Evolutionary conservation across 2,888 invertebrate genomes (phyloP), one percentile per base, ranked within the genome.

Genomic region (Desoria tigrina): DNA sequence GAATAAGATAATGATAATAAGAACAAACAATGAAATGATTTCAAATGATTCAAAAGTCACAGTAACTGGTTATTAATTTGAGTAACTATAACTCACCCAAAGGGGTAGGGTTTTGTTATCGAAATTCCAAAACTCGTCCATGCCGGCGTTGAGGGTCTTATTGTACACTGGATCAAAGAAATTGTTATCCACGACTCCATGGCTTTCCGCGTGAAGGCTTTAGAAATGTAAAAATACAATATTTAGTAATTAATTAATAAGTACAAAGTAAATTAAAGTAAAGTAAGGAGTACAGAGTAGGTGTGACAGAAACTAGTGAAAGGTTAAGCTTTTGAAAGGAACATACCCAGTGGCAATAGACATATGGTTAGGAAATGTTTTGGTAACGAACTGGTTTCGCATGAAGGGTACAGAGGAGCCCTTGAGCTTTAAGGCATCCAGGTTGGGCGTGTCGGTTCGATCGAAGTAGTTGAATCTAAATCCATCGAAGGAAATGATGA

Each of bases 311-410:
- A 57, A 57, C 3, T n/a, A n/a, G 16, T 49, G 23, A 23, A 21
- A n/a, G n/a, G n/a, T 32, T 4, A 32, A 32, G 32, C 32, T 32
- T 11, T 32, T 4, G 32, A n/a, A n/a, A n/a, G n/a, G n/a, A n/a
- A 24, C 63, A 63, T 42, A 68, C 68, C 89, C 89, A 28, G 87
- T 90, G 0, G 86, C 86, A 61, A 90, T 86, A 0, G 87, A 84
- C 77, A 86, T 86, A 79, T 90, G 90, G 58, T 74, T 74, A 3
- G 89, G 87, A 77, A 87, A 87, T 1, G 90, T 90, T 80, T 87
- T 87, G 0, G 89, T 89, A 0, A 86, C 84, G 77, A 87, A 88
- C 45, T 86, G 83, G 77, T 86, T 86, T 53, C 80, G 79, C 81
- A 88, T 83, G 75, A 84, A 84, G 65, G 84, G 84, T 0, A 86